These are phyloP conservation scores for Panurus biarmicus DNA, from an alignment of 2,113 vertebrate genomes.

Conservation along the genomic window DNA sequence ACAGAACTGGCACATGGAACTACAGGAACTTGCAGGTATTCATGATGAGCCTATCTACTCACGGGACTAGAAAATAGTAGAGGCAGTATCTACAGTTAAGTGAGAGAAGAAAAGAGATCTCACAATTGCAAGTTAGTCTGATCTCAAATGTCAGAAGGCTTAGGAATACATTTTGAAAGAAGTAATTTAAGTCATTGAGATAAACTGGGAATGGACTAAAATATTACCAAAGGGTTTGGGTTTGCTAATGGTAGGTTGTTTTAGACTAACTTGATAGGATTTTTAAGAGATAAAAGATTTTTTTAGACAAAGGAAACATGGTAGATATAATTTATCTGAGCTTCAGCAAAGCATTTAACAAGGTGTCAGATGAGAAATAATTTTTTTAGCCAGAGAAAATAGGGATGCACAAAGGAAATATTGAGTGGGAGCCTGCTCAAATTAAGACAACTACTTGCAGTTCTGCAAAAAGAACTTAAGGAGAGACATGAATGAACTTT, in stretches of 20 bases:
- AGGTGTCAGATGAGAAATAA: not conserved
- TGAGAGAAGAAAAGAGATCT: not conserved
- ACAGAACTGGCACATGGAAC: not conserved
- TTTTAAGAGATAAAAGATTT: constrained; percentile 18
- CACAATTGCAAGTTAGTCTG: not conserved
- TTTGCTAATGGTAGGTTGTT: not conserved
- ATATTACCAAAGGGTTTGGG: not conserved
- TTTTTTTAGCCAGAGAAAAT: constrained; percentile 16
- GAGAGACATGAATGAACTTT: not conserved
- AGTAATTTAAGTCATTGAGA: not conserved
- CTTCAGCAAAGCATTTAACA: constrained; percentile 37
- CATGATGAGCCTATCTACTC: not conserved
- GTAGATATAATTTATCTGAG: constrained; percentile 20
- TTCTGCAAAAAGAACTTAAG: not conserved
- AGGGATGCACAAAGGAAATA: not conserved
- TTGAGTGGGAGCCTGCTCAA: not conserved
- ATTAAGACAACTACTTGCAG: not conserved
- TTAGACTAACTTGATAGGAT: not conserved
- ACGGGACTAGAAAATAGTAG: not conserved
- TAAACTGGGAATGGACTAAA: not conserved
- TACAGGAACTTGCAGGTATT: not conserved
- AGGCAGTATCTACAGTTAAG: not conserved
- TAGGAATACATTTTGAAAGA: not conserved
- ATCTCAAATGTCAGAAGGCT: not conserved
- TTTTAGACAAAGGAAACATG: constrained; percentile 29